phyloP scores from a whole-genome alignment of 30 jellyfish, hydroid and myxozoan genomes.

The Cassiopea xamachana region DNA sequence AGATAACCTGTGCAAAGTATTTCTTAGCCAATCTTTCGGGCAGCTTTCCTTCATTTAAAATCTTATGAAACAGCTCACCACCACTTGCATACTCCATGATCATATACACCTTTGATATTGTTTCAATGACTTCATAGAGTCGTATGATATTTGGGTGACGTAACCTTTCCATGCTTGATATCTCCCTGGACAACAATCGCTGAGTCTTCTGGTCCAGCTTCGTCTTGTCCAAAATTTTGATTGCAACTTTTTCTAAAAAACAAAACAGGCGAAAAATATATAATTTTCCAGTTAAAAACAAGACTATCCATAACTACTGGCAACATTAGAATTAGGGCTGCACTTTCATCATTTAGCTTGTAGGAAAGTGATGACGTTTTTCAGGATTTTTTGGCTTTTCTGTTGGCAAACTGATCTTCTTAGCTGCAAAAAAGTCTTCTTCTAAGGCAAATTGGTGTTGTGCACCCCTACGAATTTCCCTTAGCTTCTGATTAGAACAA shows the following conservation, averaged over 20 bases:
- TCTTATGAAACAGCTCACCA: slow-evolving; percentile 94
- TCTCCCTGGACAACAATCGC: slow-evolving; percentile 84
- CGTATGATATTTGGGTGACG: slow-evolving; percentile 94
- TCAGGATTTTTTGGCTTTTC: too few species aligned
- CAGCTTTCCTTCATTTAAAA: slow-evolving; percentile 85
- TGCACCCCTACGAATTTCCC: too few species aligned
- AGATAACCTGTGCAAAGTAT: slow-evolving; percentile 85
- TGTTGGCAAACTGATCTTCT: too few species aligned
- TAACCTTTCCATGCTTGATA: slow-evolving; percentile 84
- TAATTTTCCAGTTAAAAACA: too few species aligned
- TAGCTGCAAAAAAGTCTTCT: too few species aligned
- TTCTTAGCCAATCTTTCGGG: slow-evolving; percentile 79
- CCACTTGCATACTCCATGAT: slow-evolving; percentile 91
- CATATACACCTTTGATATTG: slow-evolving; percentile 77
- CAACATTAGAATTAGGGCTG: too few species aligned
- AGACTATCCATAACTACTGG: too few species aligned
- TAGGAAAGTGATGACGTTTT: too few species aligned
- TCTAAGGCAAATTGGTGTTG: too few species aligned
- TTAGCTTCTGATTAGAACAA: too few species aligned
- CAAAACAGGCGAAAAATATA: too few species aligned
- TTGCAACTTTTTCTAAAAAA: slow-evolving; percentile 87
- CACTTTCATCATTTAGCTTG: too few species aligned
- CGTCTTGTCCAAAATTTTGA: slow-evolving; percentile 88
- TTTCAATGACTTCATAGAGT: slow-evolving; percentile 90
- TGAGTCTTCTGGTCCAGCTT: slow-evolving; percentile 93